phyloP scores from a whole-genome alignment of 2,113 vertebrate species.

The Pleuronectes platessa region DNA sequence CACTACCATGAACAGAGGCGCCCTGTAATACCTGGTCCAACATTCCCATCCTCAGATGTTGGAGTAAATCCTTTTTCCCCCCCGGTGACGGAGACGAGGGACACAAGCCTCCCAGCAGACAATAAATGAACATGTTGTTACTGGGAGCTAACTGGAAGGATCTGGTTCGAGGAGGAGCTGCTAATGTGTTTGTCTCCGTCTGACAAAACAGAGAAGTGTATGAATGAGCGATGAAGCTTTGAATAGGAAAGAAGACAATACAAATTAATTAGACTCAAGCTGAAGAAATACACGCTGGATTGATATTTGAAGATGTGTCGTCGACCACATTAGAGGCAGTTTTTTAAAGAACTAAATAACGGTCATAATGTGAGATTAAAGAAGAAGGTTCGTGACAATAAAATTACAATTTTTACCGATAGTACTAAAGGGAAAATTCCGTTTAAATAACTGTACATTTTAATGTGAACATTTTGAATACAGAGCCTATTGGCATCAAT shows the following conservation, averaged over 20 bases:
- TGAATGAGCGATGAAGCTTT: not conserved
- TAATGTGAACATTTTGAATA: too few species aligned
- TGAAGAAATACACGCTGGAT: too few species aligned
- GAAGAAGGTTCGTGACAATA: too few species aligned
- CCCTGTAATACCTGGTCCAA: conserved; percentile 23
- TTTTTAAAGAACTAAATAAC: too few species aligned
- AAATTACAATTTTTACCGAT: too few species aligned
- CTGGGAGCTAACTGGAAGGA: conserved; percentile 43
- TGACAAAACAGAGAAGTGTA: conserved; percentile 10
- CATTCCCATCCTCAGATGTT: conserved; percentile 21
- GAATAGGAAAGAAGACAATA: too few species aligned
- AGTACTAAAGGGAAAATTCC: too few species aligned
- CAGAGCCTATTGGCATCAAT: too few species aligned
- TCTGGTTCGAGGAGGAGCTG: conserved; percentile 52
- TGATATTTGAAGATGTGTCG: too few species aligned
- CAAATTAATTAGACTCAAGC: not conserved
- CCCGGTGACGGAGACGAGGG: not conserved
- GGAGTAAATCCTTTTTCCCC: conserved; percentile 32
- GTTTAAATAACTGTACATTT: too few species aligned
- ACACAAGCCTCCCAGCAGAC: conserved; percentile 44
- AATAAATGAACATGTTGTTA: conserved; percentile 71
- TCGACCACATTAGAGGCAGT: too few species aligned
- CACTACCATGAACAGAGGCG: conserved; percentile 3
- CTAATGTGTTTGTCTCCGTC: conserved; percentile 28
- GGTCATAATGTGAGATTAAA: too few species aligned